Evolutionary conservation across 2,113 vertebrate genomes (phyloP).

Genomic region (Calyptommatus sinebrachiatus): DNA sequence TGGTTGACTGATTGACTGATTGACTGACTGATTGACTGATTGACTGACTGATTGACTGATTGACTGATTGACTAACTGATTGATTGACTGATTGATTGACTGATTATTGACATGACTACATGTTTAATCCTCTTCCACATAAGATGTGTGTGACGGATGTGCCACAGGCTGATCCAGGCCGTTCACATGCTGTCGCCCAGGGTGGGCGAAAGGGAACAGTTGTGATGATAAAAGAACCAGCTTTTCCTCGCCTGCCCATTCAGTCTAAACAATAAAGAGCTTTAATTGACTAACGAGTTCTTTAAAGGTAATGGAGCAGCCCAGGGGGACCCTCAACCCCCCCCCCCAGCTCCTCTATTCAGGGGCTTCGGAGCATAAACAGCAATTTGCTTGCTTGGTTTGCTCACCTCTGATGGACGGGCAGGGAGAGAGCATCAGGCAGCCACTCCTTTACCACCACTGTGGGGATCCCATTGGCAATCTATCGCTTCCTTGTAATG

Average conservation of each 20-base stretch:
- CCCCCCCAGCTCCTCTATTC: background rate
- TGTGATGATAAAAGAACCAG: slow-evolving; percentile 14
- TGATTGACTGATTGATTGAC: no score
- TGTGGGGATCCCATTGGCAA: no score
- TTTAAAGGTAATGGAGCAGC: slow-evolving; percentile 50
- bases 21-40: no score
- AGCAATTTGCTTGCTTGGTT: background rate
- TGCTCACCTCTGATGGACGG: background rate
- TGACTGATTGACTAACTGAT: no score
- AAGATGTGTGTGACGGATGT: background rate
- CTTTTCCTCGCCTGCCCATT: slow-evolving; percentile 37
- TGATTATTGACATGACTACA: no score
- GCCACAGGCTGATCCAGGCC: background rate
- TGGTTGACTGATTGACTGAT: no score
- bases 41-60: no score
- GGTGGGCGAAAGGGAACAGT: background rate
- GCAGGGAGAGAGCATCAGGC: background rate
- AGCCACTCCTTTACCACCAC: no score
- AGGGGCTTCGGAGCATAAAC: background rate
- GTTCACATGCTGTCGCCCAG: background rate
- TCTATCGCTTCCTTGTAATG: no score
- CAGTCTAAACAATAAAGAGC: slow-evolving; percentile 47
- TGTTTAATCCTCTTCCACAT: background rate
- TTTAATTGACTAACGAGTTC: slow-evolving; percentile 57
- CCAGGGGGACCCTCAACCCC: no score